Base-by-base conservation (phyloP, 2,113 vertebrate genomes). In the Brachyhypopomus occidentalis region DNA sequence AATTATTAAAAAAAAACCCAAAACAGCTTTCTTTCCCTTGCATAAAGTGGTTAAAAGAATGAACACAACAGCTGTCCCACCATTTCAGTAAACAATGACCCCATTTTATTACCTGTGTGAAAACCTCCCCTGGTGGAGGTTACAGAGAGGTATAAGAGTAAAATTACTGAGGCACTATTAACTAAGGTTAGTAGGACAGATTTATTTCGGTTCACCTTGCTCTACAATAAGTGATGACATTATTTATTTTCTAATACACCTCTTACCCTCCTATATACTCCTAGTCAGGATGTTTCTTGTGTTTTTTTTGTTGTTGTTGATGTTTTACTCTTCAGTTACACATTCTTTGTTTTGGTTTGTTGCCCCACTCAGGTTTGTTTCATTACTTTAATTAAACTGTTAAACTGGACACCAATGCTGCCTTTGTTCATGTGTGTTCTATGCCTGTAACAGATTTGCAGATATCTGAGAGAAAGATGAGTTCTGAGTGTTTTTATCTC, bases 171-270 rank as follows among this genome's bases (percentile, higher is more conserved):
- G 20, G 66, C 36, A 41, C 66, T 38, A 41, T 70, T 70, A 70
- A 22, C 34, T 19, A 70, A 70, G 66, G 66, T 70, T 70, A 70
- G 34, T 34, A 70, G 36, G 34, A 70, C 66, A 70, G 66, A 70
- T 70, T 41, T 70, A 70, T 70, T 41, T 17, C 64, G 41, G 66
- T 70, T 70, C 36, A 70, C 36, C 66, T 70, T 70, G 66, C 41
- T 41, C 34, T 38, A 41, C 11, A n/a, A 22, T 41, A 70, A 70
- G n/a, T 41, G 20, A 70, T 41, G 2, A 11, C 4, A 41, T 38
- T 14, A 52, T 52, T 52, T 41, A 0, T 52, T 12, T 70, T 23
- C 20, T 38, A 22, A 9, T 41, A 41, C 19, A 70, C 36, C 41
- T n/a, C 3, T 38, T 38, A 22, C 2, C 30, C 30, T 6, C 41